A percentile compares a stretch with the other conserved stretches of the same genome.
Evolutionary conservation across 1,140 invertebrate genomes (phyloP).

Genomic region (Whitmania pigra): DNA sequence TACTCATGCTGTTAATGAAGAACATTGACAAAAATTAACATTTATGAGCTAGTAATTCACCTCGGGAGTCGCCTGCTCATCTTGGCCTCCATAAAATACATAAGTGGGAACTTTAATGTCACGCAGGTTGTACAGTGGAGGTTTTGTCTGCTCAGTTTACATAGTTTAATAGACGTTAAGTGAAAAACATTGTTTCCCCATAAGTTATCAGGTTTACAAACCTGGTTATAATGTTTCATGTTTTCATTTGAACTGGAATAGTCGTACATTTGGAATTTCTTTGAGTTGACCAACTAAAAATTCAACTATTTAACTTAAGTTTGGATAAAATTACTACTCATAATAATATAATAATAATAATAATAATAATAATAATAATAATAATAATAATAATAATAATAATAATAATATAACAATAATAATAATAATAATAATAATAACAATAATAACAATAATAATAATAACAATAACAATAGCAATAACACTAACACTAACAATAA

Average conservation of each 20-base stretch:
- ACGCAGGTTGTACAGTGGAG: constrained; percentile 55
- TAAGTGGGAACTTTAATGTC: constrained; percentile 53
- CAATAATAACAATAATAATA: too few species aligned
- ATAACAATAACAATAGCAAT: too few species aligned
- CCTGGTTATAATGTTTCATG: constrained; percentile 46
- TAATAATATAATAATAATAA: too few species aligned
- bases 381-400: too few species aligned
- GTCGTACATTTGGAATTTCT: constrained; percentile 48
- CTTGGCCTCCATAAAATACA: constrained; percentile 57
- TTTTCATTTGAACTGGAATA: constrained; percentile 51
- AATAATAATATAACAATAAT: too few species aligned
- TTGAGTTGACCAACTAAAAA: constrained; percentile 27
- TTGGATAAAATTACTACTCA: too few species aligned
- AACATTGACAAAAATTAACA: neutral
- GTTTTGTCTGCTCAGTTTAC: constrained; percentile 34
- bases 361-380: too few species aligned
- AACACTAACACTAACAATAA: too few species aligned
- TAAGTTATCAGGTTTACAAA: neutral
- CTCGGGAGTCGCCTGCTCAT: constrained; percentile 54
- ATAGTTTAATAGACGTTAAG: too few species aligned
- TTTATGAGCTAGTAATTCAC: constrained; percentile 13
- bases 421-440: too few species aligned
- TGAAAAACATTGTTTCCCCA: too few species aligned
- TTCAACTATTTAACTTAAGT: constrained; percentile 2
- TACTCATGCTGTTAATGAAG: too few species aligned